Evolutionary conservation across 2,797 vertebrate genomes (phyloP).

Genomic region (Delichon dasypus): DNA sequence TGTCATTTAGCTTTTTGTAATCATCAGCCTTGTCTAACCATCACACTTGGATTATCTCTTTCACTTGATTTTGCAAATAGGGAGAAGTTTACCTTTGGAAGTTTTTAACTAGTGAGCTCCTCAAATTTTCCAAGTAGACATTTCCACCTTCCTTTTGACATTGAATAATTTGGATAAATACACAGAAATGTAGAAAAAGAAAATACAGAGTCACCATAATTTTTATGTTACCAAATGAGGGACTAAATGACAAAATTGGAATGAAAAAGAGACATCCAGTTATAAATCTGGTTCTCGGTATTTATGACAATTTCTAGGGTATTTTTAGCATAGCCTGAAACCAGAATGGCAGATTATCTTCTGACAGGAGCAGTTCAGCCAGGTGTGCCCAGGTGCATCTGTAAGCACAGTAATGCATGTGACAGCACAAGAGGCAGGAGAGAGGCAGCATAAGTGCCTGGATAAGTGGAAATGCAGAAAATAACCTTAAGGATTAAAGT

Average conservation of each 20-base stretch:
- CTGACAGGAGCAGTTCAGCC: not conserved
- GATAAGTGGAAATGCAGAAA: not conserved
- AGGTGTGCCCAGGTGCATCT: not conserved
- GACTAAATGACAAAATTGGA: not conserved
- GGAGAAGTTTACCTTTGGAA: not conserved
- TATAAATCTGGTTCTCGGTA: fast-evolving
- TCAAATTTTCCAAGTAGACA: not conserved
- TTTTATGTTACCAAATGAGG: not conserved
- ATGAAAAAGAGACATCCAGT: not conserved
- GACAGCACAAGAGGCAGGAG: not conserved
- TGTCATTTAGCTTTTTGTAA: not conserved
- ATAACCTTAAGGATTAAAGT: slow-evolving; percentile 3
- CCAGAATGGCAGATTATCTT: not conserved
- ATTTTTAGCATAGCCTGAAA: not conserved
- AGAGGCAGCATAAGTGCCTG: not conserved
- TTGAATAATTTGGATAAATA: not conserved
- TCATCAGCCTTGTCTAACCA: not conserved
- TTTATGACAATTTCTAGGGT: not conserved
- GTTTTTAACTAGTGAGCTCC: not conserved
- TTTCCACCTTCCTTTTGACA: not conserved
- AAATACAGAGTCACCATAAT: not conserved
- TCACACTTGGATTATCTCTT: not conserved
- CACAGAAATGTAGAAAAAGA: not conserved
- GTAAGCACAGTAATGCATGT: not conserved
- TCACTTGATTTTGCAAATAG: not conserved